These are phyloP conservation scores for Leptinotarsa lineolata DNA, from an alignment of 1,140 invertebrate species.

Conservation along the genomic window DNA sequence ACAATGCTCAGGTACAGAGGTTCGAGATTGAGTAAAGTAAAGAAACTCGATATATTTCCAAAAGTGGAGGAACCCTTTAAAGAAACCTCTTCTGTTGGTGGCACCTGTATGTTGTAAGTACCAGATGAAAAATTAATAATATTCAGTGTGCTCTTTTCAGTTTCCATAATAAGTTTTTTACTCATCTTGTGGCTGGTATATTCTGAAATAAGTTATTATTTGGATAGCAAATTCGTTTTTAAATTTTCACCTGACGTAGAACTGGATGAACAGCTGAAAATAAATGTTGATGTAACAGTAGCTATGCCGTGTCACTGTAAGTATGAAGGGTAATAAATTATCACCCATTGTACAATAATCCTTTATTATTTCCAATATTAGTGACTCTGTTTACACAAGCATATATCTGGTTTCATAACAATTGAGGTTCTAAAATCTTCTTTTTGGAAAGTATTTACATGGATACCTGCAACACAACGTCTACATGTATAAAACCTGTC, in stretches of 20 bases:
- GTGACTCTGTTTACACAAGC: too few relatives aligned
- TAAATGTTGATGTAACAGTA: constrained; percentile 93
- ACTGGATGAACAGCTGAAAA: constrained; percentile 83
- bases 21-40: constrained; percentile 73
- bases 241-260: constrained; percentile 90
- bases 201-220: constrained; percentile 83
- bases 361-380: too few relatives aligned
- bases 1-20: constrained; percentile 65
- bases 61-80: constrained; percentile 86
- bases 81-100: constrained; percentile 80
- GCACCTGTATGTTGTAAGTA: constrained; percentile 68
- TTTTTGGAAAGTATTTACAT: too few relatives aligned
- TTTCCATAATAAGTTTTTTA: constrained; percentile 79
- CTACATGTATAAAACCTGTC: too few relatives aligned
- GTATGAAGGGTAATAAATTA: constrained; percentile 42
- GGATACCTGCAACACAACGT: too few relatives aligned
- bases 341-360: too few relatives aligned
- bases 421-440: too few relatives aligned
- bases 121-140: too few relatives aligned
- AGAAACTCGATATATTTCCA: constrained; percentile 87
- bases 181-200: constrained; percentile 80
- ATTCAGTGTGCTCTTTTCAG: constrained; percentile 56
- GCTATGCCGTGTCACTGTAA: constrained; percentile 86
- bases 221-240: constrained; percentile 81
- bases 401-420: too few relatives aligned